Base-by-base conservation (phyloP, 2,888 invertebrate species). In the Oxytorus armatus region DNA sequence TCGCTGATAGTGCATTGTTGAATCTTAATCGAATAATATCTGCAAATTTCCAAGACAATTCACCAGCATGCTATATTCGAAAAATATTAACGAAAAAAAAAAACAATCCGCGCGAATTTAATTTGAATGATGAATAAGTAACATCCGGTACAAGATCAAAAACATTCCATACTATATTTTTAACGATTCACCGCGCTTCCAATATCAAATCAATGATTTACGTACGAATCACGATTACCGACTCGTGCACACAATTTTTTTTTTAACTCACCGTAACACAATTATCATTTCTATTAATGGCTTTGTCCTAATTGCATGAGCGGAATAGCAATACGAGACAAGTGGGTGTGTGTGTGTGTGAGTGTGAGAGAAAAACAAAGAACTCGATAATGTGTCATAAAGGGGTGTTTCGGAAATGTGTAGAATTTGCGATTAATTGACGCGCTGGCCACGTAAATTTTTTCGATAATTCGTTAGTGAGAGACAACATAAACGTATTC, bases 391-490 rank as follows among this genome's bases (percentile, higher is more conserved):
- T n/a, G 59, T 59, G 75, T 75, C 75, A 69, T 36, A 66, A 70
- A 59, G 44, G 59, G 7, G 57, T 47, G 55, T 57, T 42, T n/a
- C n/a, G 55, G 69, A 39, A 14, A 63, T 44, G 1, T 33, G 29
- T 29, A 18, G 42, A 70, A 75, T 79, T 69, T n/a, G n/a, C 14
- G 39, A 75, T 70, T 59, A 23, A 57, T 57, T 16, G 44, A 75
- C 79, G 79, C 75, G 79, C 75, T 70, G 75, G 75, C 66, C 70
- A 75, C 79, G 75, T 66, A 47, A 63, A 63, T 63, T 74, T 65
- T 57, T 44, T n/a, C 4, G 11, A 53, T 25, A 63, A 49, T 53
- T 49, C 36, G 18, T 8, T 57, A 73, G 36, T n/a, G n/a, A n/a
- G n/a, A n/a, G n/a, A n/a, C n/a, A n/a, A n/a, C n/a, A n/a, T n/a